A percentile compares a stretch with the other conserved stretches of the same genome.
Evolutionary conservation across 2,797 vertebrate genomes (phyloP).

Genomic region (Myripristis murdjan): DNA sequence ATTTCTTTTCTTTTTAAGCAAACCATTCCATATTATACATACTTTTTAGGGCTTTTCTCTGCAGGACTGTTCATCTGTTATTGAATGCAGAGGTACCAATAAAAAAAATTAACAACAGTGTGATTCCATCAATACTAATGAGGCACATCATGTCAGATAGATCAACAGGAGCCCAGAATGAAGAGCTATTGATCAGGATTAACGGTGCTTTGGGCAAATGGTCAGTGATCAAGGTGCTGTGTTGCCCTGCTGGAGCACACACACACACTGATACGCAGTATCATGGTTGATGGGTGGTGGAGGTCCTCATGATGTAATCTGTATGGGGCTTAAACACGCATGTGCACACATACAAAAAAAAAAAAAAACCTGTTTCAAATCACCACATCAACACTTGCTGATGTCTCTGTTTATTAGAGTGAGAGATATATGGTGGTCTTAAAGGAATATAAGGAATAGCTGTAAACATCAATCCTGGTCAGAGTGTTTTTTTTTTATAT

Average conservation of each 20-base stretch:
- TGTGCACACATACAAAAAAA: slow-evolving; percentile 3
- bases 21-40: background rate
- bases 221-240: slow-evolving; percentile 46
- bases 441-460: background rate
- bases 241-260: slow-evolving; percentile 25
- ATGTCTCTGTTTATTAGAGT: background rate
- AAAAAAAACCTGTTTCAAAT: background rate
- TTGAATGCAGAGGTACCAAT: background rate
- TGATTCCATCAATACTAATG: slow-evolving; percentile 17
- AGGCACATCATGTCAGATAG: slow-evolving; percentile 41
- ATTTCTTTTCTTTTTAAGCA: background rate
- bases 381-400: background rate
- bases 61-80: background rate
- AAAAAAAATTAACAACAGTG: background rate
- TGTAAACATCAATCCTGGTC: background rate
- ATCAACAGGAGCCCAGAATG: slow-evolving; percentile 30
- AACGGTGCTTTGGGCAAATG: slow-evolving; percentile 35
- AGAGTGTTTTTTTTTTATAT: background rate
- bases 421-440: background rate
- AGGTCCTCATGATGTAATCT: slow-evolving; percentile 7
- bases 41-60: background rate
- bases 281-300: slow-evolving; percentile 6
- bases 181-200: slow-evolving; percentile 49
- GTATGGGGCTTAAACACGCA: background rate
- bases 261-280: slow-evolving; percentile 40